phyloP scores from a whole-genome alignment of 2,797 vertebrate species.

The Crenichthys baileyi region DNA sequence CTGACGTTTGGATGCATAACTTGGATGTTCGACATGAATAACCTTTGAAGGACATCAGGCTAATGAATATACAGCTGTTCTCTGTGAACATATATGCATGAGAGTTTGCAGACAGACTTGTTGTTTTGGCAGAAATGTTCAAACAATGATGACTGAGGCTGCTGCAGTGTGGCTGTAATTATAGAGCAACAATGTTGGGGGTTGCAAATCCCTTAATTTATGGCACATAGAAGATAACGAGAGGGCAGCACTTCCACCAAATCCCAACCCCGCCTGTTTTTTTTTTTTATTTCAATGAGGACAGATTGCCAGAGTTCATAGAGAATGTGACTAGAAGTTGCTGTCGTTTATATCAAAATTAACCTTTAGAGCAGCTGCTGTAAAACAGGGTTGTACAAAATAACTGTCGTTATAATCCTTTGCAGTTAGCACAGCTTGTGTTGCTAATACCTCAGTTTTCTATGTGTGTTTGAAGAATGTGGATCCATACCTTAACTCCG shows the following conservation, averaged over 20 bases:
- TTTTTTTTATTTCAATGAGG: too few species aligned
- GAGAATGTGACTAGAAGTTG: too few species aligned
- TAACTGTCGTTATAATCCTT: too few species aligned
- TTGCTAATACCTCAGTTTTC: too few species aligned
- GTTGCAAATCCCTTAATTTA: conserved; percentile 36
- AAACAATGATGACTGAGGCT: neutral
- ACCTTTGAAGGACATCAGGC: conserved; percentile 45
- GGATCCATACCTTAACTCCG: too few species aligned
- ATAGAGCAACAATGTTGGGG: neutral
- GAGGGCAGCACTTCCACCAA: neutral
- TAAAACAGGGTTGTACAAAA: too few species aligned
- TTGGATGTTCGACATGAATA: conserved; percentile 38
- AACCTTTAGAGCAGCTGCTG: too few species aligned
- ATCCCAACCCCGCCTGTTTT: neutral
- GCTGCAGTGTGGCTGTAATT: conserved; percentile 16
- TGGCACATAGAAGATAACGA: conserved; percentile 22
- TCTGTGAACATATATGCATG: conserved; percentile 29
- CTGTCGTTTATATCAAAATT: too few species aligned
- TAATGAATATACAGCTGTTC: conserved; percentile 18
- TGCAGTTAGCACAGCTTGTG: too few species aligned
- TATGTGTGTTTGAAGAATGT: too few species aligned
- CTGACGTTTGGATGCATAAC: conserved; percentile 33
- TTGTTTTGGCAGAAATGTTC: conserved; percentile 22
- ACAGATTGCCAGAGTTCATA: too few species aligned
- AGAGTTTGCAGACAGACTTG: conserved; percentile 13